Percentiles rank a stretch among this genome's conserved stretches.
phyloP scores from a whole-genome alignment of 2,797 vertebrate species.

The Hapalemur alaotrensis region DNA sequence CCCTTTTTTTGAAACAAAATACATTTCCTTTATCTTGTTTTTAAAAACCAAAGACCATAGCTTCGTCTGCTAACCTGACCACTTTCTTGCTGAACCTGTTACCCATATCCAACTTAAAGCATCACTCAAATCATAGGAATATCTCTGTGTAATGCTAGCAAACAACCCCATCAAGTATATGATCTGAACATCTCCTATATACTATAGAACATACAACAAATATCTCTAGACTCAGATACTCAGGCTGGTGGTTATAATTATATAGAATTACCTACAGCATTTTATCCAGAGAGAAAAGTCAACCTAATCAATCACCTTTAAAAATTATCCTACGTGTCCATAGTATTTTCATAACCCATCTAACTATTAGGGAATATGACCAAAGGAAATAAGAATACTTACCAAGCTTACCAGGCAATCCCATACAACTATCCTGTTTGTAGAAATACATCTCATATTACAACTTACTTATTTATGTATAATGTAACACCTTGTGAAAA shows the following conservation, averaged over 20 bases:
- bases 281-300: slow-evolving; percentile 1
- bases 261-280: neutral
- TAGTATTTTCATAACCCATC: neutral
- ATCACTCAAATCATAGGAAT: neutral
- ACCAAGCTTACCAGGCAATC: neutral
- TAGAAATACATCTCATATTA: neutral
- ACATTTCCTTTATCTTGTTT: neutral
- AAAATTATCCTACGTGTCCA: neutral
- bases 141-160: neutral
- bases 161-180: neutral
- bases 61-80: neutral
- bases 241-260: neutral
- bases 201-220: neutral
- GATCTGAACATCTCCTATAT: neutral
- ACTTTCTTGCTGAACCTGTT: neutral
- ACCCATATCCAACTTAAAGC: neutral
- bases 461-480: neutral
- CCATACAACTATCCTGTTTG: neutral
- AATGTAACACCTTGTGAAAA: neutral
- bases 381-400: slow-evolving; percentile 29
- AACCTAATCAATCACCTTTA: neutral
- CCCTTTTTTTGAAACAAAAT: neutral
- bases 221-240: neutral
- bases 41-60: neutral
- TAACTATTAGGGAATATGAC: neutral